These are phyloP conservation scores for Cotesia typhae DNA, from an alignment of 1,140 invertebrate species.

Conservation along the genomic window DNA sequence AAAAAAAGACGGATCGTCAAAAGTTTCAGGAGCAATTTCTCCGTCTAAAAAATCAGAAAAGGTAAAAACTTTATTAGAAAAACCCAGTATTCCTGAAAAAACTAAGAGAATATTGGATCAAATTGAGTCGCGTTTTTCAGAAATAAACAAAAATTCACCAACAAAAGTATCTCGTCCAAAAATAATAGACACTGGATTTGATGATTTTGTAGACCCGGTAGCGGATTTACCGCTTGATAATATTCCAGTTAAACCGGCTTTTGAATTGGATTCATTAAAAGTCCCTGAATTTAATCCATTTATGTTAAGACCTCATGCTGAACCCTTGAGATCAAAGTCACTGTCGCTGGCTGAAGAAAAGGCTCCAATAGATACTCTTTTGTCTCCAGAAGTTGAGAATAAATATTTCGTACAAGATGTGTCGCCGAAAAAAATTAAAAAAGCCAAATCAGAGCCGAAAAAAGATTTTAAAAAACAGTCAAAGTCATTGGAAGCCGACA, in stretches of 20 bases:
- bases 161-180: constrained; percentile 55
- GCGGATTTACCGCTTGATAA: constrained; percentile 64
- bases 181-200: constrained; percentile 62
- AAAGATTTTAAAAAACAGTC: constrained; percentile 65
- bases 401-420: constrained; percentile 61
- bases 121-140: constrained; percentile 60
- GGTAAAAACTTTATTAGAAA: constrained; percentile 52
- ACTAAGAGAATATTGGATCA: constrained; percentile 61
- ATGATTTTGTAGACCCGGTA: constrained; percentile 64
- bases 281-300: constrained; percentile 64
- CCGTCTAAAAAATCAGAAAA: constrained; percentile 45
- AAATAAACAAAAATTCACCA: constrained; percentile 52
- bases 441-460: constrained; percentile 55
- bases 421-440: constrained; percentile 58
- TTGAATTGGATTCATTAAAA: constrained; percentile 62
- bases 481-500: constrained; percentile 63
- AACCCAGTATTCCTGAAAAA: constrained; percentile 62
- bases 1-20: constrained; percentile 31
- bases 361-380: constrained; percentile 61
- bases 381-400: constrained; percentile 61
- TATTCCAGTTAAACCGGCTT: constrained; percentile 60
- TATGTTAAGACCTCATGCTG: constrained; percentile 59
- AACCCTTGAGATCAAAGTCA: constrained; percentile 61
- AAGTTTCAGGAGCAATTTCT: constrained; percentile 39
- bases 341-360: constrained; percentile 64